Base-by-base conservation (phyloP, 1,140 invertebrate species). In the Psix sp. region DNA sequence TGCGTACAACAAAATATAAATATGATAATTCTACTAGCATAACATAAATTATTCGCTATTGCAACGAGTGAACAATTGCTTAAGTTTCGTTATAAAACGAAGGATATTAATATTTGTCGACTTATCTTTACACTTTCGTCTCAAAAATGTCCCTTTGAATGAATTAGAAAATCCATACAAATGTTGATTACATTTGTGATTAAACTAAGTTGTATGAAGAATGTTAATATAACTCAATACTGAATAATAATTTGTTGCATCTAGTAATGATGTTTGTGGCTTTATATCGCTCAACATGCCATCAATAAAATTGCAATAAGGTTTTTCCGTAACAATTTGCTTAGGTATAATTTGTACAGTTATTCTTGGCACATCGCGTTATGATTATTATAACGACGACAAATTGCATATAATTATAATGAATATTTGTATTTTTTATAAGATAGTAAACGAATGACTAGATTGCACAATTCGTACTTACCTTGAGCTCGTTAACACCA, bases 361-460 rank as follows among this genome's bases (percentile, higher is more conserved):
- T 76, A 63, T 76, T 76, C 73, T 60, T 51, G 49, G 62, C 71
- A 76, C 31, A 38, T 54, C 48, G 60, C 73, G 73, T 75, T 66
- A 75, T 71, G 59, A 51, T 45, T 60, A 33, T 49, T 54, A n/a
- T 60, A 65, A 70, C 48, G 73, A 71, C 73, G 72, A 75, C 72
- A 75, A 75, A 76, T 71, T 76, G 67, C 39, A 54, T 60, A 76
- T 75, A 66, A 75, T 71, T 71, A 76, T 71, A 67, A 76, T 76
- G 67, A 76, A 56, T 71, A 76, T 71, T 71, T 66, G 70, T 71
- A 76, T 20, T 71, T 76, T 65, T 75, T 66, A 76, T 76, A 71
- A 76, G 73, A 76, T 71, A 71, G 66, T 46, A 51, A 75, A 70
- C 48, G 66, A 75, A 75, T 65, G 66, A 66, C 73, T 75, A 59